These are phyloP conservation scores for Strigamia crassipes DNA, from an alignment of 2,888 invertebrate genomes.

Conservation along the genomic window DNA sequence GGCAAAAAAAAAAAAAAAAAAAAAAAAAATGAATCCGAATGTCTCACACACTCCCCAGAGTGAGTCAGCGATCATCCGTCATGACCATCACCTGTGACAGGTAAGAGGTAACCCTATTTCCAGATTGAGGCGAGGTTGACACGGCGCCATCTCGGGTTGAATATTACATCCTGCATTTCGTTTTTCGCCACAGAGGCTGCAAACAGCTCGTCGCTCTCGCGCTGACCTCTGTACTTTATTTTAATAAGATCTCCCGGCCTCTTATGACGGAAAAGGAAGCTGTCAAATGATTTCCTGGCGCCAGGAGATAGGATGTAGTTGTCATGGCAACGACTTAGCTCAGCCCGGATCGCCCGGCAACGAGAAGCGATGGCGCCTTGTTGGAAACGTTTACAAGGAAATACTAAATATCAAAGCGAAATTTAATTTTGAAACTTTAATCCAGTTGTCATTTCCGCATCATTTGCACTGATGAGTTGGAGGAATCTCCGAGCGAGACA, in stretches of 20 bases:
- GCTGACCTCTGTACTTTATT: conserved; percentile 28
- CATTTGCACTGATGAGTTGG: background rate
- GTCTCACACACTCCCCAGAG: conserved; percentile 12
- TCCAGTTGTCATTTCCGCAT: background rate
- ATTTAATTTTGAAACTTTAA: background rate
- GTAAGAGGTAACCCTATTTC: background rate
- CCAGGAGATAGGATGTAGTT: conserved; percentile 31
- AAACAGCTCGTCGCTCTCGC: background rate
- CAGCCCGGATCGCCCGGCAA: background rate
- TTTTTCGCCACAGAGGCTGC: background rate
- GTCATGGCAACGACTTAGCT: conserved; percentile 10
- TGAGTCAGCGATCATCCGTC: conserved; percentile 26
- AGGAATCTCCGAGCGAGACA: background rate
- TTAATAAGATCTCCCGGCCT: conserved; percentile 34
- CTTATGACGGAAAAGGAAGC: conserved; percentile 34
- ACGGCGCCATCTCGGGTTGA: conserved; percentile 15
- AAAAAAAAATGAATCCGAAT: background rate
- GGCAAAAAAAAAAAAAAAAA: background rate
- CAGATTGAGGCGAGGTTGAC: background rate
- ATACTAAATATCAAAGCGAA: background rate
- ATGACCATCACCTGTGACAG: conserved; percentile 11
- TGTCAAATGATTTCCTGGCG: conserved; percentile 34
- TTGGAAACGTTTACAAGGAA: background rate
- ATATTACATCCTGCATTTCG: conserved; percentile 5
- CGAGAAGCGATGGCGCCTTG: background rate